Conservation (phyloP, 2,888 invertebrate species). For the Cryptocephalus primarius region DNA sequence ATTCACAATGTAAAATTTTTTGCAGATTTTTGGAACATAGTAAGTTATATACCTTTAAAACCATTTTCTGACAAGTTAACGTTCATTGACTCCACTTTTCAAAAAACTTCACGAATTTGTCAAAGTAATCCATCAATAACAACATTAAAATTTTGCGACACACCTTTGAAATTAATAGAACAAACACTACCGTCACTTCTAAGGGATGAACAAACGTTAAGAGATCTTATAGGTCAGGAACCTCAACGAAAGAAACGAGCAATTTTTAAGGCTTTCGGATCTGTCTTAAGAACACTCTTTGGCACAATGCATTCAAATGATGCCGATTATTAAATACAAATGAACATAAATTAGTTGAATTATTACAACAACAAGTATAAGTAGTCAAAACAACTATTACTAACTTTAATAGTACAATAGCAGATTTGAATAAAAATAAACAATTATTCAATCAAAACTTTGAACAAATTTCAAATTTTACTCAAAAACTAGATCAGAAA, state of each 20-base stretch:
- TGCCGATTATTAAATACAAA: conserved; percentile 6
- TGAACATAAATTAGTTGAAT: conserved; percentile 6
- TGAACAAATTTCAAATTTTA: conserved; percentile 2
- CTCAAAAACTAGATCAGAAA: background rate
- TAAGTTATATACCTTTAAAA: conserved; percentile 6
- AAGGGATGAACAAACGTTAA: background rate
- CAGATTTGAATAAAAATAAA: conserved; percentile 7
- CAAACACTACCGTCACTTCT: background rate
- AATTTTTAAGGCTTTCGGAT: conserved; percentile 6
- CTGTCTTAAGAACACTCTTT: conserved; percentile 8
- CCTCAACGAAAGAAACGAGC: conserved; percentile 1
- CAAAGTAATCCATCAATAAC: background rate
- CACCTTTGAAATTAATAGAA: background rate
- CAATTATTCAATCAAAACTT: conserved; percentile 7
- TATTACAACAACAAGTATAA: conserved; percentile 10
- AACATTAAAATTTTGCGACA: conserved; percentile 3
- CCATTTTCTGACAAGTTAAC: conserved; percentile 3
- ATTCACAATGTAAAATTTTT: conserved; percentile 3
- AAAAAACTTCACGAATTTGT: conserved; percentile 4
- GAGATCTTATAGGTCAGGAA: background rate
- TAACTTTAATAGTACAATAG: conserved; percentile 11
- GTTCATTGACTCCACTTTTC: conserved; percentile 3
- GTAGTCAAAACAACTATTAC: conserved; percentile 8
- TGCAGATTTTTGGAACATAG: conserved; percentile 6
- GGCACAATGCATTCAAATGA: conserved; percentile 12